Conservation (phyloP, 2,888 invertebrate genomes). For the Mimumesa dahlbomi region DNA sequence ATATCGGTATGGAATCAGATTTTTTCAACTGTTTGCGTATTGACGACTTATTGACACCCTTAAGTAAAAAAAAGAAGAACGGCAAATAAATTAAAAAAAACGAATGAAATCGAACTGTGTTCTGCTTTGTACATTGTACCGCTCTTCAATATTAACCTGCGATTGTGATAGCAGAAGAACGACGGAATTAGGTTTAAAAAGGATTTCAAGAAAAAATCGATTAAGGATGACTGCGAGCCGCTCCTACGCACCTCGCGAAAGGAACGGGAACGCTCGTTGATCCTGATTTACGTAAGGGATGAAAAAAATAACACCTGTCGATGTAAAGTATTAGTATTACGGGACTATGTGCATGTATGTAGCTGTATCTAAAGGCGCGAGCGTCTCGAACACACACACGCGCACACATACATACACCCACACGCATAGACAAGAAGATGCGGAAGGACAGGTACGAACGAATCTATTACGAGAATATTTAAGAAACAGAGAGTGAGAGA, state of each 20-base stretch:
- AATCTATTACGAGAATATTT: background rate
- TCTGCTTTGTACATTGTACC: constrained; percentile 72
- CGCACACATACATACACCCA: constrained; percentile 38
- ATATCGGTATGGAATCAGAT: constrained; percentile 78
- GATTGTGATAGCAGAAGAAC: constrained; percentile 66
- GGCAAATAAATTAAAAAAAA: constrained; percentile 71
- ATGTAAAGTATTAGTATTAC: constrained; percentile 73
- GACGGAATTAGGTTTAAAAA: background rate
- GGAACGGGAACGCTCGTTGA: background rate
- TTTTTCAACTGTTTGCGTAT: constrained; percentile 78
- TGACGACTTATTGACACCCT: constrained; percentile 74
- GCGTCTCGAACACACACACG: constrained; percentile 60
- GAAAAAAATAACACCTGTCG: constrained; percentile 64
- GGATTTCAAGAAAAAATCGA: too few species aligned
- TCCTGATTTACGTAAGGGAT: constrained; percentile 11
- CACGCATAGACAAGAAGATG: constrained; percentile 23
- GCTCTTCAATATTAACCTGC: constrained; percentile 67
- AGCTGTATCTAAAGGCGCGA: constrained; percentile 55
- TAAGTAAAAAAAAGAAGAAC: constrained; percentile 65
- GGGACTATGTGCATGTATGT: constrained; percentile 72
- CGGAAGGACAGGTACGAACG: constrained; percentile 5
- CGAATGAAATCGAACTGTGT: constrained; percentile 69
- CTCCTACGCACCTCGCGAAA: background rate
- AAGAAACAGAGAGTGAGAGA: too few species aligned
- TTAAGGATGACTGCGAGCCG: background rate